A percentile compares a stretch with the other conserved stretches of the same genome.
phyloP scores from a whole-genome alignment of 2,113 vertebrate genomes.

The Lanius ludovicianus region DNA sequence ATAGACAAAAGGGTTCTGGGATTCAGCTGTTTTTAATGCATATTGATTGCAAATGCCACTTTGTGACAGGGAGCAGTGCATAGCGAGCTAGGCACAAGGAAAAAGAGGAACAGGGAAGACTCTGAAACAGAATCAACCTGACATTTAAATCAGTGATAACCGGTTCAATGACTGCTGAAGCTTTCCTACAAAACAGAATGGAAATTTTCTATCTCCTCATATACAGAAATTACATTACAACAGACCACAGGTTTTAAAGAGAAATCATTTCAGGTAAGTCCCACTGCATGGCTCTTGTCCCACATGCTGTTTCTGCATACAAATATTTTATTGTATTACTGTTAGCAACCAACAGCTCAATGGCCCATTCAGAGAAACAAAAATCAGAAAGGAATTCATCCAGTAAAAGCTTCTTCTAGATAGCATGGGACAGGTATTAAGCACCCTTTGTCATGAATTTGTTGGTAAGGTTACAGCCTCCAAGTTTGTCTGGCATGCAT shows the following conservation, averaged over 20 bases:
- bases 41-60: neutral
- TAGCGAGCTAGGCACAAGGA: neutral
- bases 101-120: neutral
- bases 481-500: neutral
- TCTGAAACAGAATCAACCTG: slow-evolving; percentile 11
- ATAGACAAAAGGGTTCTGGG: neutral
- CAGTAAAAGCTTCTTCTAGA: slow-evolving; percentile 32
- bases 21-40: neutral
- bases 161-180: neutral
- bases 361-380: neutral
- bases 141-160: neutral
- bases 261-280: neutral
- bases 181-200: slow-evolving; percentile 31
- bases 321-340: slow-evolving; percentile 32
- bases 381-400: neutral
- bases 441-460: neutral
- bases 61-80: neutral
- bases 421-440: neutral
- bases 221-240: neutral
- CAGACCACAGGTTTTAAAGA: neutral
- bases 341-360: slow-evolving; percentile 17
- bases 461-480: neutral
- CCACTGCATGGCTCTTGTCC: neutral
- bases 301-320: slow-evolving; percentile 18
- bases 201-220: neutral